These are phyloP conservation scores for Eospalax fontanierii DNA, from an alignment of 2,797 vertebrate species.

Conservation along the genomic window DNA sequence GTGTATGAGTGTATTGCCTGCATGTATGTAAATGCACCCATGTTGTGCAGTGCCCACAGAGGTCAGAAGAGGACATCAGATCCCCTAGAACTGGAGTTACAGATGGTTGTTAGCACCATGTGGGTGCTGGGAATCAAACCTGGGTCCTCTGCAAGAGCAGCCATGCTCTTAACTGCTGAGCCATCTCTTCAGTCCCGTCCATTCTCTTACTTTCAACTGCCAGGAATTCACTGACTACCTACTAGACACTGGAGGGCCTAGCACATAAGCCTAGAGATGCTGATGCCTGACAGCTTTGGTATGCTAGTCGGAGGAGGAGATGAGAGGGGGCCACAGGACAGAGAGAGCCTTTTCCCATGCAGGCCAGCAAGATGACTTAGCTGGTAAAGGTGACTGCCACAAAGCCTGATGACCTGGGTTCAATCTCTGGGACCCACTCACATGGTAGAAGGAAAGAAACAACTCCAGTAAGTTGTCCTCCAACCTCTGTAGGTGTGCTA, in stretches of 20 bases:
- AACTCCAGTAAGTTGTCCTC: neutral
- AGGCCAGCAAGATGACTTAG: neutral
- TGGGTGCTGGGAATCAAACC: no score
- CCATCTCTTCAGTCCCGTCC: no score
- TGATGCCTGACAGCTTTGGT: neutral
- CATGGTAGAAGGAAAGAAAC: neutral
- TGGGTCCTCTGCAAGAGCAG: no score
- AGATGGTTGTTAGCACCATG: no score
- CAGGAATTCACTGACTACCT: neutral
- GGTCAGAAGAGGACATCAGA: no score
- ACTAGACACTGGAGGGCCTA: neutral
- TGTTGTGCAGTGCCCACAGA: no score
- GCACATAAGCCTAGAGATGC: neutral
- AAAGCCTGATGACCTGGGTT: neutral
- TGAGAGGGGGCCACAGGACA: neutral
- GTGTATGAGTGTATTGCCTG: no score
- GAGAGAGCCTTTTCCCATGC: neutral
- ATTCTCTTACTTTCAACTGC: neutral
- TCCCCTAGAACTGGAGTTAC: no score
- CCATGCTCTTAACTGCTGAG: no score
- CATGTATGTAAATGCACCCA: no score
- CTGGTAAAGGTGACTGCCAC: neutral
- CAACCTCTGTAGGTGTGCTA: neutral
- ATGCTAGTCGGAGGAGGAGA: neutral
- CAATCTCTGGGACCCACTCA: neutral